phyloP scores from a whole-genome alignment of 2,888 invertebrate species.

The Dromius quadrimaculatus region DNA sequence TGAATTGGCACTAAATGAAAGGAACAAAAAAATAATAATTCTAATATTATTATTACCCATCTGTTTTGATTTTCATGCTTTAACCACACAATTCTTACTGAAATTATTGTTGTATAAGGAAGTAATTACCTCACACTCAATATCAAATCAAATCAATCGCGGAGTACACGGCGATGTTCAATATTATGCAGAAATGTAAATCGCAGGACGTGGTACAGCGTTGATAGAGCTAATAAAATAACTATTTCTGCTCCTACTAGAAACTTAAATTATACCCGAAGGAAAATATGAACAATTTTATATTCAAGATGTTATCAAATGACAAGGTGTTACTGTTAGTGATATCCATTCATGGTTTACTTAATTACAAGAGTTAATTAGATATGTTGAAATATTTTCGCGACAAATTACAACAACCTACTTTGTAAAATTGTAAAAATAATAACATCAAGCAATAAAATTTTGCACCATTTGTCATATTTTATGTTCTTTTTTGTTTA shows the following conservation, averaged over 20 bases:
- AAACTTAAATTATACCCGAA: conserved; percentile 1
- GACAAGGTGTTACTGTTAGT: not conserved
- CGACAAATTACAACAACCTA: no score
- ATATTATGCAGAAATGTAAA: conserved; percentile 5
- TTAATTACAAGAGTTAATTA: conserved; percentile 15
- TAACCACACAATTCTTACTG: no score
- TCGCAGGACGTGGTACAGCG: conserved; percentile 20
- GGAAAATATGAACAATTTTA: conserved; percentile 4
- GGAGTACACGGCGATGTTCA: not conserved
- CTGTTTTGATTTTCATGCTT: no score
- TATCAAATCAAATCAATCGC: not conserved
- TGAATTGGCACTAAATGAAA: no score
- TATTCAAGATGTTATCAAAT: not conserved
- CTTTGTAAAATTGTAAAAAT: no score
- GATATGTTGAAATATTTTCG: not conserved
- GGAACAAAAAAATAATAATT: no score
- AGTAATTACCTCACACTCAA: conserved; percentile 2
- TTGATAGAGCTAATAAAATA: conserved; percentile 6
- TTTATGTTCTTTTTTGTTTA: no score
- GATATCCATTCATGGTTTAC: not conserved
- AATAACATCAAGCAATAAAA: no score
- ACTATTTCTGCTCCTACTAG: not conserved
- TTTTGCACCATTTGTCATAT: no score
- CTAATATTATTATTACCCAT: no score
- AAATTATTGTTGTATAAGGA: conserved; percentile 6